These are phyloP conservation scores for Papilio helenus DNA, from an alignment of 1,140 invertebrate genomes.

Conservation along the genomic window DNA sequence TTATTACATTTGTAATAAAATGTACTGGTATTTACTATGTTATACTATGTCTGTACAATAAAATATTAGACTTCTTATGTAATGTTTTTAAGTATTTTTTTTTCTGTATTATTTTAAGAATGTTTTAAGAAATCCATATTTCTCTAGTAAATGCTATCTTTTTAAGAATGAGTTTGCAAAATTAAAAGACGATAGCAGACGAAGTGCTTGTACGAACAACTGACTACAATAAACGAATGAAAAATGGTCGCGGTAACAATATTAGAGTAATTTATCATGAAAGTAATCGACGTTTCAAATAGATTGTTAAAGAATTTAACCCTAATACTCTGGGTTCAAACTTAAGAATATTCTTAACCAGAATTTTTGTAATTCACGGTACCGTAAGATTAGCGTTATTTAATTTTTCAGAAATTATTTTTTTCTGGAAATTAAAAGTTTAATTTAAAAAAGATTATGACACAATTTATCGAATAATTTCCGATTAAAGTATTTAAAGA, in stretches of 20 bases:
- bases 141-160: not conserved
- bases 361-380: no score
- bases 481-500: no score
- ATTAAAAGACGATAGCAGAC: not conserved
- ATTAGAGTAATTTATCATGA: slow-evolving; percentile 1
- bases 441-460: no score
- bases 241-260: not conserved
- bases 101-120: no score
- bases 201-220: not conserved
- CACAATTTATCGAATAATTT: no score
- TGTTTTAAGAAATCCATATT: not conserved
- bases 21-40: not conserved
- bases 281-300: not conserved
- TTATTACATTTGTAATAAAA: not conserved
- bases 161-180: not conserved
- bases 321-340: not conserved
- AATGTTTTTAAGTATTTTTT: no score
- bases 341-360: no score
- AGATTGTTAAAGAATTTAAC: not conserved
- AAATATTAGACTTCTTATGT: no score
- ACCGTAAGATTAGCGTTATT: no score
- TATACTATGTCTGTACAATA: no score
- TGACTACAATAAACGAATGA: slow-evolving; percentile 6
- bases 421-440: no score
- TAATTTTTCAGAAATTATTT: no score